phyloP scores from a whole-genome alignment of 2,113 vertebrate species.

The Redunca redunca region DNA sequence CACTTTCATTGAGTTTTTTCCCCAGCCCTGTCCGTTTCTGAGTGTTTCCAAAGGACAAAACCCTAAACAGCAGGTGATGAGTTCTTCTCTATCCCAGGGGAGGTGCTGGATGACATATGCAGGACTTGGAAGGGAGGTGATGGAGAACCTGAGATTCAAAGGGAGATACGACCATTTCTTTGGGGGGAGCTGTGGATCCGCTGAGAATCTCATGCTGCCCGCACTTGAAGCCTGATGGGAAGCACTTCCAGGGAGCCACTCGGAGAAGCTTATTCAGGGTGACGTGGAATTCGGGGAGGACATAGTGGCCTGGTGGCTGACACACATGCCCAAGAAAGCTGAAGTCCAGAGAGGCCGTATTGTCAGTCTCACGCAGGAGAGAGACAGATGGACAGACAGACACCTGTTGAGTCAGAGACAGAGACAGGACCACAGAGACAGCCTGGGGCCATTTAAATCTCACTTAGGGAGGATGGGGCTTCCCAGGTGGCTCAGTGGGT shows the following conservation, averaged over 20 bases:
- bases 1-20: neutral
- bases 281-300: neutral
- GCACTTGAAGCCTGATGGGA: neutral
- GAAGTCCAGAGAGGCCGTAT: neutral
- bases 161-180: neutral
- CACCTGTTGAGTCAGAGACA: neutral
- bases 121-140: fast-evolving
- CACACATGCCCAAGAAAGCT: neutral
- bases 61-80: too few relatives aligned
- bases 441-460: neutral
- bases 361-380: neutral
- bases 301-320: neutral
- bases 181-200: neutral
- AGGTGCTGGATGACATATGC: neutral
- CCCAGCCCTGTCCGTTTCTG: neutral
- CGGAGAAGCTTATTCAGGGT: neutral
- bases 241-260: neutral
- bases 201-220: neutral
- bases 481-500: neutral
- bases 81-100: too few relatives aligned
- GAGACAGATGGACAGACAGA: neutral
- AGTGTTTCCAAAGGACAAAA: neutral
- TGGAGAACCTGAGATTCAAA: neutral
- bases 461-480: neutral
- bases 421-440: neutral